phyloP scores from a whole-genome alignment of 2,888 invertebrate species.

The Metallyticus violacea region DNA sequence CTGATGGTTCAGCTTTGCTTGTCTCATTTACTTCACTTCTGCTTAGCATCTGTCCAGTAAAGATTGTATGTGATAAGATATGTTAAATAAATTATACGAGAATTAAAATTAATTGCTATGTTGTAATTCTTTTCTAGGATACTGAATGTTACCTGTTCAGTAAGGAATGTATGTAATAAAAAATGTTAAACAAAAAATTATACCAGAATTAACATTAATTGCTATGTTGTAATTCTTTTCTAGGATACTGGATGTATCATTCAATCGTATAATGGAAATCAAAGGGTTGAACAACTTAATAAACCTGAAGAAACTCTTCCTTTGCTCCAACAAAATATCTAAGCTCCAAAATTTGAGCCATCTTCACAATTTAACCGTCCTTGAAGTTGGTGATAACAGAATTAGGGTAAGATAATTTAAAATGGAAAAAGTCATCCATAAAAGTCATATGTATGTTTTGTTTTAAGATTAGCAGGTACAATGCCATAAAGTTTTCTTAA shows the following conservation, averaged over 20 bases:
- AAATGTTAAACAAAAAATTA: too few species aligned
- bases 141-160: too few species aligned
- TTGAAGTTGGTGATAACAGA: constrained; percentile 95
- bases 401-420: constrained; percentile 65
- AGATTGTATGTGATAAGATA: too few species aligned
- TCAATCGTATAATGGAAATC: constrained; percentile 88
- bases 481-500: background rate
- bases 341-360: constrained; percentile 85
- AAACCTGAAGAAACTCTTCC: constrained; percentile 78
- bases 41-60: too few species aligned
- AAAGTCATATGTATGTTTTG: background rate
- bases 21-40: too few species aligned
- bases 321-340: constrained; percentile 85
- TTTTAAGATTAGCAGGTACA: background rate
- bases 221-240: too few species aligned
- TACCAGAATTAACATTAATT: too few species aligned
- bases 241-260: constrained; percentile 90
- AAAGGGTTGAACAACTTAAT: constrained; percentile 72
- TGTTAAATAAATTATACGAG: too few species aligned
- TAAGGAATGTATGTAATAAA: too few species aligned
- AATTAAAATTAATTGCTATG: too few species aligned
- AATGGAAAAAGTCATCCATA: background rate
- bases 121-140: constrained; percentile 65
- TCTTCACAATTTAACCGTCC: constrained; percentile 71
- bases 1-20: too few species aligned